Conservation (phyloP, 2,113 vertebrate genomes). For the Elanoides forficatus region DNA sequence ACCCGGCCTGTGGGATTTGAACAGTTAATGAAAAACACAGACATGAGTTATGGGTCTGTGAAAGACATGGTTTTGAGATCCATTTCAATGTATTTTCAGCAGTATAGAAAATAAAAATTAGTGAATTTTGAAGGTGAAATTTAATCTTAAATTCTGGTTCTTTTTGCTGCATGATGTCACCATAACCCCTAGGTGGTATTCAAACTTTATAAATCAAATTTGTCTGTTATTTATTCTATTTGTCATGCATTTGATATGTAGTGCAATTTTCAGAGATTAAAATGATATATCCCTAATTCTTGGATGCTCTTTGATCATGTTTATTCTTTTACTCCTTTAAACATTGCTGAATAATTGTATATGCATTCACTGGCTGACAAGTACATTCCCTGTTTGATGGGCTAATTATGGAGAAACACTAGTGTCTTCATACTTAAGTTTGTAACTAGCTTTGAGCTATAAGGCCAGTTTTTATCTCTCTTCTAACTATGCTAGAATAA, state of each 20-base stretch:
- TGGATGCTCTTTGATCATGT: slow-evolving; percentile 69
- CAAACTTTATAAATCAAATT: slow-evolving; percentile 62
- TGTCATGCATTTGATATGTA: slow-evolving; percentile 55
- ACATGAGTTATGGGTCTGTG: neutral
- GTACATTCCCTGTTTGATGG: slow-evolving; percentile 55
- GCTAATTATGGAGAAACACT: slow-evolving; percentile 57
- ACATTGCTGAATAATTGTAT: slow-evolving; percentile 63
- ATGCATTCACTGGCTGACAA: slow-evolving; percentile 62
- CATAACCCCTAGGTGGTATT: slow-evolving; percentile 63
- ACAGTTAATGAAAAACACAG: neutral
- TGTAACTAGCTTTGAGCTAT: slow-evolving; percentile 32
- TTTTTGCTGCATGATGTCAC: slow-evolving; percentile 18
- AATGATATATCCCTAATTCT: slow-evolving; percentile 68
- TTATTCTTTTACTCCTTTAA: slow-evolving; percentile 66
- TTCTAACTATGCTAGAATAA: neutral
- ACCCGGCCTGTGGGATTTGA: neutral
- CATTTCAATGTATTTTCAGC: neutral
- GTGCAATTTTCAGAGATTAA: slow-evolving; percentile 70
- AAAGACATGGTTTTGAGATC: neutral
- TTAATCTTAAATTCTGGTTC: neutral
- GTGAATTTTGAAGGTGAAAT: neutral
- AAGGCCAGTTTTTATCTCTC: slow-evolving; percentile 43
- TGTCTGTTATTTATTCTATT: slow-evolving; percentile 55
- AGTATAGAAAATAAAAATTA: neutral
- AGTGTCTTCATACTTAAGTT: slow-evolving; percentile 26